Evolutionary conservation across 1,140 invertebrate species (phyloP).

Genomic region (Caenorhabditis briggsae): DNA sequence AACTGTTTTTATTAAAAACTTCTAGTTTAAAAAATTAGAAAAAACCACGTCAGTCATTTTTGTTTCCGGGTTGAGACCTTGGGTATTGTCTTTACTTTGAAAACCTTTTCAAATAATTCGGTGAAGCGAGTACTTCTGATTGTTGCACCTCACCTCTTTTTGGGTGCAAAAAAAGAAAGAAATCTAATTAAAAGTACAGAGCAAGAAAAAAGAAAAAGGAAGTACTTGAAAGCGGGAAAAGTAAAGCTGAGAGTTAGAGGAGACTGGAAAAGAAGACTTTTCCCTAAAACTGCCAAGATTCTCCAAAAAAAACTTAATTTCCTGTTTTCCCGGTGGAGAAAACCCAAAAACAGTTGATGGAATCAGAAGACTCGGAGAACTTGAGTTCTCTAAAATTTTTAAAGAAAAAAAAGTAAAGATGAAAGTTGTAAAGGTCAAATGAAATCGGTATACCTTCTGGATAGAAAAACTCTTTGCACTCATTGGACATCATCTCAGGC

Average conservation of each 20-base stretch:
- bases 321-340: slow-evolving; percentile 52
- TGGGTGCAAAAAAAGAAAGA: slow-evolving; percentile 8
- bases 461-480: slow-evolving; percentile 48
- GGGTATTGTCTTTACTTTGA: neutral
- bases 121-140: neutral
- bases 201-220: slow-evolving; percentile 25
- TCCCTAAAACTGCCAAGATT: slow-evolving; percentile 26
- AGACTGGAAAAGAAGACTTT: slow-evolving; percentile 11
- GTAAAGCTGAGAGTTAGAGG: slow-evolving; percentile 18
- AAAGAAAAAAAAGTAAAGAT: neutral
- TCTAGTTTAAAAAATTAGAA: neutral
- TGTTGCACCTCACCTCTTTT: neutral
- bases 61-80: neutral
- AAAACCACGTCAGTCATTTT: neutral
- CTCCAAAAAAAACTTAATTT: slow-evolving; percentile 51
- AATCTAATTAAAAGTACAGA: slow-evolving; percentile 52
- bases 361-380: neutral
- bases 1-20: too few relatives aligned
- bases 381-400: neutral
- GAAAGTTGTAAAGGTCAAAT: slow-evolving; percentile 20
- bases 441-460: slow-evolving; percentile 48
- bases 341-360: slow-evolving; percentile 40
- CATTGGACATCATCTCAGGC: slow-evolving; percentile 53
- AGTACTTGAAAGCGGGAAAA: slow-evolving; percentile 8
- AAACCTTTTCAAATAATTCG: neutral